phyloP scores from a whole-genome alignment of 1,140 invertebrate genomes.

The Drosophila obscura region DNA sequence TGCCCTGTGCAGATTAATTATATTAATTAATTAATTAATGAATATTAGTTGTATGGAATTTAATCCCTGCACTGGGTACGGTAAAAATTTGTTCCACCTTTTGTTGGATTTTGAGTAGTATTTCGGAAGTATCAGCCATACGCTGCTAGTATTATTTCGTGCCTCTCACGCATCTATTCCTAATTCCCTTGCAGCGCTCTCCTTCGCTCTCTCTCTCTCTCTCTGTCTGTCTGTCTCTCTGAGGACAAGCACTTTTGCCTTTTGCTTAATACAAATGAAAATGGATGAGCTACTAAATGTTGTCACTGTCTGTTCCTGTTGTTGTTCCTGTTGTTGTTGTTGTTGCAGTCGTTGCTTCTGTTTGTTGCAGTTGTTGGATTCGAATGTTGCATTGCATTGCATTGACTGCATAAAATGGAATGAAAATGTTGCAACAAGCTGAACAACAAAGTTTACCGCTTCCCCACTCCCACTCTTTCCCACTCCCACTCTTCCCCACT shows the following conservation, averaged over 20 bases:
- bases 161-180: too few species aligned
- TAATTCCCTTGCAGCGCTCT: too few species aligned
- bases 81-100: too few species aligned
- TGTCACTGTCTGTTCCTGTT: slow-evolving; percentile 43
- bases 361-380: slow-evolving; percentile 45
- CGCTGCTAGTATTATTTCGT: too few species aligned
- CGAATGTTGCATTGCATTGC: slow-evolving; percentile 48
- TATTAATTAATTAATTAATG: too few species aligned
- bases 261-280: slow-evolving; percentile 80
- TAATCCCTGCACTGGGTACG: too few species aligned
- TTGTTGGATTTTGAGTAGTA: too few species aligned
- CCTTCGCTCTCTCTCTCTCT: neutral
- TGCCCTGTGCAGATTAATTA: too few species aligned
- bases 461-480: too few species aligned
- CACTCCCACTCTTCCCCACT: too few species aligned
- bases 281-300: slow-evolving; percentile 81
- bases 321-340: slow-evolving; percentile 41
- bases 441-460: slow-evolving; percentile 40
- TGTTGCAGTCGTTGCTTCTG: slow-evolving; percentile 28
- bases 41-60: too few species aligned
- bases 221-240: neutral
- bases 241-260: slow-evolving; percentile 42
- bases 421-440: slow-evolving; percentile 76
- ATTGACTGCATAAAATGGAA: slow-evolving; percentile 67
- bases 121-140: too few species aligned